phyloP scores from a whole-genome alignment of 2,797 vertebrate genomes.

The Parauchenoglanis ngamensis region DNA sequence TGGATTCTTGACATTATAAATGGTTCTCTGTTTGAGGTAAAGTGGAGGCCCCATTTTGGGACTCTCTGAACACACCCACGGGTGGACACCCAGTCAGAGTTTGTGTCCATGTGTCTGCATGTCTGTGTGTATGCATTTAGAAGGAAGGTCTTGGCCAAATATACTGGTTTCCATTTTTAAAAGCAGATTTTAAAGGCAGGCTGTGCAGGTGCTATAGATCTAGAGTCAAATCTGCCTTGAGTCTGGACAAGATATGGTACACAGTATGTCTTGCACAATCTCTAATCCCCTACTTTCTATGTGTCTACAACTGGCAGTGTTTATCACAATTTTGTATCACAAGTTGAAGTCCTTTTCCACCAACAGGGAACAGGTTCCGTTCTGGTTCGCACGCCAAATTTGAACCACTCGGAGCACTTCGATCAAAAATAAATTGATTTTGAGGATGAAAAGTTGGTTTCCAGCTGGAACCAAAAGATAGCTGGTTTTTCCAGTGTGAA shows the following conservation, averaged over 20 bases:
- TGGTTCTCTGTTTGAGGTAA: conserved; percentile 73
- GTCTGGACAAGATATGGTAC: neutral
- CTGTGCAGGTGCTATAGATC: conserved; percentile 65
- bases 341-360: too few species aligned
- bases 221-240: conserved; percentile 52
- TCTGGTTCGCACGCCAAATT: too few species aligned
- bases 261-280: neutral
- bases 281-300: neutral
- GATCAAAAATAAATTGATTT: too few species aligned
- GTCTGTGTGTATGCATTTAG: conserved; percentile 60
- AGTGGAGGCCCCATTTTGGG: conserved; percentile 70
- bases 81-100: conserved; percentile 63
- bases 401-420: too few species aligned
- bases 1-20: conserved; percentile 71
- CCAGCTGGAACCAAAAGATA: too few species aligned
- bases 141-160: conserved; percentile 58
- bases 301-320: neutral
- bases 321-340: neutral
- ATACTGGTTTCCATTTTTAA: conserved; percentile 63
- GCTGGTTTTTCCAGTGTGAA: too few species aligned
- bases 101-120: conserved; percentile 62
- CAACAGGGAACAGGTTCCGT: too few species aligned
- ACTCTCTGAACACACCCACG: conserved; percentile 63
- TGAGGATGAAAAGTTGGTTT: too few species aligned
- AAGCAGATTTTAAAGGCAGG: conserved; percentile 58